Percentiles rank a stretch among this genome's conserved stretches.
These are phyloP conservation scores for Pluvialis apricaria DNA, from an alignment of 2,113 vertebrate species.

Conservation along the genomic window DNA sequence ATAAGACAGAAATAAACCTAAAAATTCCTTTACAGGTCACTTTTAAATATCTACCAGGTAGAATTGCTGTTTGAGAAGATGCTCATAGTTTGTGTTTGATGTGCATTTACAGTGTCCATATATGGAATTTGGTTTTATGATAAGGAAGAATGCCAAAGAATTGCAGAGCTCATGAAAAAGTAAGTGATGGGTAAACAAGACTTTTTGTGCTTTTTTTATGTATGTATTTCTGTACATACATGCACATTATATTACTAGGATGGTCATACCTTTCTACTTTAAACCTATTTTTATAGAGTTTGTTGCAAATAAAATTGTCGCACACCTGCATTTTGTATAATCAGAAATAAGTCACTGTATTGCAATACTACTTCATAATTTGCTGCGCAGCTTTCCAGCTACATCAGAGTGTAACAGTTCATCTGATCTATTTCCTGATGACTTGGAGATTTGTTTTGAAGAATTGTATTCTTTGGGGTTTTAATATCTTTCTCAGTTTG, in stretches of 20 bases:
- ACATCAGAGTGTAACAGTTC: background rate
- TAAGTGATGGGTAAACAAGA: constrained; percentile 74
- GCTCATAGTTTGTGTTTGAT: constrained; percentile 63
- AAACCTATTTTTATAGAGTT: background rate
- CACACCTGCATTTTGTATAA: background rate
- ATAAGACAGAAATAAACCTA: background rate
- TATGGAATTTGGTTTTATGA: constrained; percentile 99
- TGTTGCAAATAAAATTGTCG: background rate
- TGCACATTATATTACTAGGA: background rate
- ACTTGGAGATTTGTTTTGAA: background rate
- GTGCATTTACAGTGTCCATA: constrained; percentile 87
- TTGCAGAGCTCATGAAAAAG: constrained; percentile 93
- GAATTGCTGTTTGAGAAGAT: constrained; percentile 26
- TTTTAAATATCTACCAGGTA: background rate
- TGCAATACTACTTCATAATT: background rate
- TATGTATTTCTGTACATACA: constrained; percentile 1
- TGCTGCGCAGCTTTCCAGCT: background rate
- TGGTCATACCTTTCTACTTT: background rate
- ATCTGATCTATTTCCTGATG: constrained; percentile 16
- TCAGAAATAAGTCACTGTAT: background rate
- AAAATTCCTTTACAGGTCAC: background rate
- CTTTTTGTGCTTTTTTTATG: background rate
- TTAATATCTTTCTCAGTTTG: background rate
- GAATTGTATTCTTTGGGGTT: background rate
- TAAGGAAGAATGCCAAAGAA: constrained; percentile 93